Percentiles rank a stretch among this genome's conserved stretches.
Conservation (phyloP, 2,888 invertebrate genomes). For the Platycheirus albimanus region DNA sequence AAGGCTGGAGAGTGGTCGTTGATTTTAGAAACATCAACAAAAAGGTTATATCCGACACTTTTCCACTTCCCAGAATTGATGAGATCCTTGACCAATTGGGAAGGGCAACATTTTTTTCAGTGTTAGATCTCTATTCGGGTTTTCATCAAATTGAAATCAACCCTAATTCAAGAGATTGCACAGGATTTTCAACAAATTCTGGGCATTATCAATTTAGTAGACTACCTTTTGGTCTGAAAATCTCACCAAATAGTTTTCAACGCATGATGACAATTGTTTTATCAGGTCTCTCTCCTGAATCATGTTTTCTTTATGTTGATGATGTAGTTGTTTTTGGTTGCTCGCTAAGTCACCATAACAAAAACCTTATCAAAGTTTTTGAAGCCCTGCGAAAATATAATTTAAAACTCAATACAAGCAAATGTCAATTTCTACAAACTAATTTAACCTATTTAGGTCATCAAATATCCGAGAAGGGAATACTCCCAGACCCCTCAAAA, state of each 20-base stretch:
- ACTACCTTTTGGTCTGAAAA: no score
- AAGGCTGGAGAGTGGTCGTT: no score
- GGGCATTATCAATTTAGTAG: constrained; percentile 13
- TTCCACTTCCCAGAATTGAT: no score
- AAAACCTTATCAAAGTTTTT: no score
- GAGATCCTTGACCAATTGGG: no score
- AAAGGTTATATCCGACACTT: no score
- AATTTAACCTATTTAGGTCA: constrained; percentile 65
- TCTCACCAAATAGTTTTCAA: constrained; percentile 46
- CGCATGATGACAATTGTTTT: constrained; percentile 46
- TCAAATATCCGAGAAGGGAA: constrained; percentile 48
- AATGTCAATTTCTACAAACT: constrained; percentile 49
- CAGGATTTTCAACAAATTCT: constrained; percentile 28
- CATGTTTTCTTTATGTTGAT: no score
- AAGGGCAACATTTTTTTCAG: constrained; percentile 33
- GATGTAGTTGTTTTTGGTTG: constrained; percentile 68
- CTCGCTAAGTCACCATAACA: constrained; percentile 33
- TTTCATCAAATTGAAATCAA: constrained; percentile 42
- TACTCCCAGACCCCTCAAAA: constrained; percentile 64
- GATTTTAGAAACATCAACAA: no score
- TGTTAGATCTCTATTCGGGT: constrained; percentile 17
- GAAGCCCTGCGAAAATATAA: constrained; percentile 23
- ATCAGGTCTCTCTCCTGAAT: constrained; percentile 22
- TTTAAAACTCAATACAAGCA: constrained; percentile 32
- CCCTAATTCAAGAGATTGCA: constrained; percentile 20